Percentiles rank a stretch among this genome's conserved stretches.
Conservation (phyloP, 2,797 vertebrate species). For the Iguana delicatissima region DNA sequence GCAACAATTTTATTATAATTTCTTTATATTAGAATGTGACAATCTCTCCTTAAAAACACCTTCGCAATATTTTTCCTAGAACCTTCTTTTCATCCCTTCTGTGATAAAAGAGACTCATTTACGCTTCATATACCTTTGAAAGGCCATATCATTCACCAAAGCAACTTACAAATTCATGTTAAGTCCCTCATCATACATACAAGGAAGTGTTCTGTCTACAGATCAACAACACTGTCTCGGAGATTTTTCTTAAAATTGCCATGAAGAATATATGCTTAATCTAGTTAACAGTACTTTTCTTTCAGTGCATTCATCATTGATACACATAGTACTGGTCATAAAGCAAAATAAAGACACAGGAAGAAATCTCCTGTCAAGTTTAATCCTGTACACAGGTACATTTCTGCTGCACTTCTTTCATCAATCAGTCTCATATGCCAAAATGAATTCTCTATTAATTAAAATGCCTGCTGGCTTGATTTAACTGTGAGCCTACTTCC, state of each 20-base stretch:
- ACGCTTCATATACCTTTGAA: not conserved
- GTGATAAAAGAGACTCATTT: not conserved
- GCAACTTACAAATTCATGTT: not conserved
- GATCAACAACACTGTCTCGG: not conserved
- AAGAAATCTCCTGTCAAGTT: constrained; percentile 8
- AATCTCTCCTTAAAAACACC: not conserved
- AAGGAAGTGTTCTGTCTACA: not conserved
- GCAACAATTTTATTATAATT: not conserved
- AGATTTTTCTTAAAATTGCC: not conserved
- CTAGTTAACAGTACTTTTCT: too few species aligned
- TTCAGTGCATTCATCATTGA: not conserved
- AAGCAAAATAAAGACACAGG: constrained; percentile 21
- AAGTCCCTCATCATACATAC: constrained; percentile 12
- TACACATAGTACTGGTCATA: not conserved
- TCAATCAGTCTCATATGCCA: not conserved
- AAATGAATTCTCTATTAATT: not conserved
- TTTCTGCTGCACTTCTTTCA: not conserved
- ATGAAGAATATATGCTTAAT: not conserved
- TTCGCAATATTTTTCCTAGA: too few species aligned
- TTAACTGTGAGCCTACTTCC: not conserved
- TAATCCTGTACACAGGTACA: constrained; percentile 5
- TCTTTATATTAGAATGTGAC: not conserved
- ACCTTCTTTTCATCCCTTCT: not conserved
- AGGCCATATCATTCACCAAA: not conserved
- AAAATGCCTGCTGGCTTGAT: constrained; percentile 1